Percentiles rank a stretch among this genome's conserved stretches.
Evolutionary conservation across 2,888 invertebrate species (phyloP).

Genomic region (Blastobasis adustella): DNA sequence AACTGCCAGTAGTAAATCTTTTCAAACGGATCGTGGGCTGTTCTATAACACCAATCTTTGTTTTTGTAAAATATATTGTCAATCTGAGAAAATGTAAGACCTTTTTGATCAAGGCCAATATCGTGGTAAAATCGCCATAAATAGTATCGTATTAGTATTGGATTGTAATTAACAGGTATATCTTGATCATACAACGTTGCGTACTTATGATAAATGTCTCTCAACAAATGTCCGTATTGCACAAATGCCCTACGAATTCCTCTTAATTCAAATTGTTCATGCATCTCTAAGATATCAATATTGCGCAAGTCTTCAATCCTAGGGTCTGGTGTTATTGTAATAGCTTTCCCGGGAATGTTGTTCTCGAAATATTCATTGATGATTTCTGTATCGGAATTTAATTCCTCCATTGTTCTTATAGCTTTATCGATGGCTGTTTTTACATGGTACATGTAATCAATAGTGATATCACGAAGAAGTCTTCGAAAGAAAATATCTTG

Average conservation of each 20-base stretch:
- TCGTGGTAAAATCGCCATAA: constrained; percentile 78
- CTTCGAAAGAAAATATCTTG: no score
- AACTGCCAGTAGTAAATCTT: constrained; percentile 78
- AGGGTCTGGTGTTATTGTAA: no score
- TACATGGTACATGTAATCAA: no score
- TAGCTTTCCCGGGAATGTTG: no score
- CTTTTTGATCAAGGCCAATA: constrained; percentile 63
- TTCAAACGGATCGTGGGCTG: constrained; percentile 73
- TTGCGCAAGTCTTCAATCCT: no score
- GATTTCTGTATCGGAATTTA: no score
- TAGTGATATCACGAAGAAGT: no score
- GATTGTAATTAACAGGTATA: constrained; percentile 24
- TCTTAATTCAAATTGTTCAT: constrained; percentile 29
- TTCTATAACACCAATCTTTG: constrained; percentile 55
- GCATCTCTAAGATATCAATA: no score
- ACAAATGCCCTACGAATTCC: constrained; percentile 36
- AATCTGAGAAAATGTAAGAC: constrained; percentile 64
- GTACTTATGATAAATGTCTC: constrained; percentile 65
- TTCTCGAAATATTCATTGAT: no score
- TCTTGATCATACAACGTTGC: constrained; percentile 55
- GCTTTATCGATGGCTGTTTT: no score
- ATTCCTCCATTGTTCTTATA: no score
- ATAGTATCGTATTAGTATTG: constrained; percentile 67
- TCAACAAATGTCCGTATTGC: no score
- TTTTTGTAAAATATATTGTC: constrained; percentile 66